These are phyloP conservation scores for Heteromormyrus szaboi DNA, from an alignment of 2,797 vertebrate genomes.

Conservation along the genomic window DNA sequence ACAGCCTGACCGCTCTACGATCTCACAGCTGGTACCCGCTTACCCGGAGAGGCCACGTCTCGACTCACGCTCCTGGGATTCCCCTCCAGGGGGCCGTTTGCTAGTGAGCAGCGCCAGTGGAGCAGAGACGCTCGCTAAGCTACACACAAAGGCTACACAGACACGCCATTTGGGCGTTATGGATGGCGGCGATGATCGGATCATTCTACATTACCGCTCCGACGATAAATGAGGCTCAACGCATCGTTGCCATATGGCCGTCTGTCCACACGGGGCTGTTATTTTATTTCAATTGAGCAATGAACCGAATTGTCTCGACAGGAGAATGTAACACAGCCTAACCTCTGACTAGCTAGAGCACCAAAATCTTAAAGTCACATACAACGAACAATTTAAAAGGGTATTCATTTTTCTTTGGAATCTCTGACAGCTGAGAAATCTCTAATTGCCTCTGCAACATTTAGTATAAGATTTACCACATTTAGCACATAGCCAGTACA, in stretches of 20 bases:
- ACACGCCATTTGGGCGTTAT: neutral
- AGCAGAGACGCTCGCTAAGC: neutral
- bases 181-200: neutral
- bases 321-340: neutral
- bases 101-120: neutral
- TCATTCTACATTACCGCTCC: constrained; percentile 4
- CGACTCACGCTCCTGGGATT: neutral
- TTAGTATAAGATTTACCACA: neutral
- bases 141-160: neutral
- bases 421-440: neutral
- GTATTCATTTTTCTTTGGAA: neutral
- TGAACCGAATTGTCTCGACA: neutral
- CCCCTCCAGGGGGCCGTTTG: neutral
- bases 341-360: neutral
- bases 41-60: neutral
- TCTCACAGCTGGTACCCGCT: neutral
- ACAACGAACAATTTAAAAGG: neutral
- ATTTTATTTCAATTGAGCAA: neutral
- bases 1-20: neutral
- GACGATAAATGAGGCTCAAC: neutral
- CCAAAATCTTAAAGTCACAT: neutral
- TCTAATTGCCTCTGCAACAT: neutral
- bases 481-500: neutral
- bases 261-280: neutral
- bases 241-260: neutral